Evolutionary conservation across 1,140 invertebrate species (phyloP), one percentile per base, ranked within the genome.

Genomic region (Bursaphelenchus mucronatus): DNA sequence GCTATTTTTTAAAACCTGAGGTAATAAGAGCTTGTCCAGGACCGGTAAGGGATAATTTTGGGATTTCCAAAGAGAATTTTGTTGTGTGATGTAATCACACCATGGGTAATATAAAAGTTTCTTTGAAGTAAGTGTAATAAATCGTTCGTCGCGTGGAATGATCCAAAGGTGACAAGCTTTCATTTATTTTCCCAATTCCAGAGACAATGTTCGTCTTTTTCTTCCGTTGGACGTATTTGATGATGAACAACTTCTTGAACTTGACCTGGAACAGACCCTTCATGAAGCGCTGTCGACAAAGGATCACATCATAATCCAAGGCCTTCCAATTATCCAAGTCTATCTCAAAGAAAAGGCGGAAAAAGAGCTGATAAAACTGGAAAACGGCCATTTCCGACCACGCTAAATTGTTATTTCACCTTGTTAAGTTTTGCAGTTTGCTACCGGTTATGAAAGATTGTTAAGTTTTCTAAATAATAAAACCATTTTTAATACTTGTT

Each of bases 321-420:
- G 75, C 4, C 56, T 76, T 15, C 75, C 75, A 9, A 64, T 72
- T 17, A 49, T 76, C 40, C 74, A 79, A 61, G 64, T 76, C 17
- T 68, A 68, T 44, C 64, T 68, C 15, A 68, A 66, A 43, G n/a
- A 68, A 17, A 55, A 55, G 54, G 54, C 54, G 13, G 54, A 30
- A 44, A 39, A n/a, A 6, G 54, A 55, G 54, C 19, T 55, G 54
- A 30, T 30, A 30, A 30, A 30, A 30, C 30, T 30, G 30, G 30
- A 30, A 30, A 30, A 30, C 30, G 30, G 30, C 30, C 30, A 30
- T 30, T 30, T 30, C 30, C 30, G 30, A 30, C 30, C 30, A 30
- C 30, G 30, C 30, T 30, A 30, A 30, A 30, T 30, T 30, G 30
- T 30, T 30, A 5, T 5, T 5, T 30, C 30, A 30, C 30, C 30